phyloP scores from a whole-genome alignment of 2,888 invertebrate genomes.

The Zele albiditarsus region DNA sequence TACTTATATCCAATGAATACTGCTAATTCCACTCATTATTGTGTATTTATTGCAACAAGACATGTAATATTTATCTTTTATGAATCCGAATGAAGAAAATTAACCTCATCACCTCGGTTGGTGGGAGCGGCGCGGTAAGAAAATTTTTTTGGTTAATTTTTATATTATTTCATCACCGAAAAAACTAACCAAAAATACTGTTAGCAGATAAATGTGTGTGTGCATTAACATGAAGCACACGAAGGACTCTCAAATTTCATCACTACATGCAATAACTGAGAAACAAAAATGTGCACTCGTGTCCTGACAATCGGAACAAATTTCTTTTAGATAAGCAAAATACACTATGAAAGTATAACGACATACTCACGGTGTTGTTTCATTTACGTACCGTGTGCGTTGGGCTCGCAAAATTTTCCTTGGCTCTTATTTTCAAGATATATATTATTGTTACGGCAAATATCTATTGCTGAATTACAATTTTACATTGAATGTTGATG shows the following conservation, averaged over 20 bases:
- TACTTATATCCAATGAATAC: not conserved
- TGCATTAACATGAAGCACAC: not conserved
- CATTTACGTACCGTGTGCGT: conserved; percentile 19
- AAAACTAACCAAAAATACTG: not conserved
- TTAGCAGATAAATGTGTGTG: too few relatives aligned
- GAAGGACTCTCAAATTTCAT: not conserved
- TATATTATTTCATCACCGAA: conserved; percentile 2
- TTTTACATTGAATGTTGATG: conserved; percentile 8
- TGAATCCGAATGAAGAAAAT: conserved; percentile 12
- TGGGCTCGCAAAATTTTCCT: not conserved
- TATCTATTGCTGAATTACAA: conserved; percentile 4
- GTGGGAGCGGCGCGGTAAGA: conserved; percentile 38
- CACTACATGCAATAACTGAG: not conserved
- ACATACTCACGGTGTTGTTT: not conserved
- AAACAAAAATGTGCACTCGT: not conserved
- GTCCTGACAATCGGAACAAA: not conserved
- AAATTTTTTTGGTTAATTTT: conserved; percentile 14
- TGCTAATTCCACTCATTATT: too few relatives aligned
- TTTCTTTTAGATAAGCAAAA: conserved; percentile 9
- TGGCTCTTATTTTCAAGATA: not conserved
- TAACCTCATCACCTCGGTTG: conserved; percentile 32
- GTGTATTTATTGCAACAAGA: not conserved
- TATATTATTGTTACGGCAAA: not conserved
- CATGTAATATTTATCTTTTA: not conserved
- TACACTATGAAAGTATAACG: not conserved